phyloP scores from a whole-genome alignment of 2,888 invertebrate species.

The Drosophila quinaria region DNA sequence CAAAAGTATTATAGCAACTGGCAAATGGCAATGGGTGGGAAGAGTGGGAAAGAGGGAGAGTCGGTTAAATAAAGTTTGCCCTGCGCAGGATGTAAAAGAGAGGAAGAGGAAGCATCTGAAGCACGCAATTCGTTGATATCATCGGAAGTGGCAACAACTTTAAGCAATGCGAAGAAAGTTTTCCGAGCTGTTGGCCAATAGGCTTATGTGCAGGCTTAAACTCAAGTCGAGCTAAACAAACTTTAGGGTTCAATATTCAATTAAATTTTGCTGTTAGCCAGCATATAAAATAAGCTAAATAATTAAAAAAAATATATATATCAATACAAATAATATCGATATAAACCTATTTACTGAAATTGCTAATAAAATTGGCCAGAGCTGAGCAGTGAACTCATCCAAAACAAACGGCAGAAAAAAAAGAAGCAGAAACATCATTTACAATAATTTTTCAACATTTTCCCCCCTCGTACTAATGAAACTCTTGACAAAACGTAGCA shows the following conservation, averaged over 20 bases:
- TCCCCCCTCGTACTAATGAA: constrained; percentile 3
- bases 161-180: constrained; percentile 42
- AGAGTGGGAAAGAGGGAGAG: constrained; percentile 4
- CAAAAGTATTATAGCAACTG: neutral
- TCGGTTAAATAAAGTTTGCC: constrained; percentile 39
- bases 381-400: neutral
- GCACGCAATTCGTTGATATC: constrained; percentile 47
- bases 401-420: constrained; percentile 24
- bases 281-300: neutral
- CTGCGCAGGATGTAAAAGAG: neutral
- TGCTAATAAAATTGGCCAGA: constrained; percentile 8
- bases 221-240: constrained; percentile 24
- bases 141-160: constrained; percentile 15
- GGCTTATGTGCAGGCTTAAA: constrained; percentile 37
- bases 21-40: neutral
- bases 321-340: neutral
- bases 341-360: constrained; percentile 12
- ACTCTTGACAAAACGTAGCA: constrained; percentile 25
- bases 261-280: constrained; percentile 57
- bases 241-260: constrained; percentile 55
- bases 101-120: neutral
- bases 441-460: constrained; percentile 35
- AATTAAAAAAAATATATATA: constrained; percentile 6
- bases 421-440: constrained; percentile 27
- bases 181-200: constrained; percentile 32